A percentile compares a stretch with the other conserved stretches of the same genome.
These are phyloP conservation scores for Euglossa dilemma DNA, from an alignment of 1,140 invertebrate genomes.

Conservation along the genomic window DNA sequence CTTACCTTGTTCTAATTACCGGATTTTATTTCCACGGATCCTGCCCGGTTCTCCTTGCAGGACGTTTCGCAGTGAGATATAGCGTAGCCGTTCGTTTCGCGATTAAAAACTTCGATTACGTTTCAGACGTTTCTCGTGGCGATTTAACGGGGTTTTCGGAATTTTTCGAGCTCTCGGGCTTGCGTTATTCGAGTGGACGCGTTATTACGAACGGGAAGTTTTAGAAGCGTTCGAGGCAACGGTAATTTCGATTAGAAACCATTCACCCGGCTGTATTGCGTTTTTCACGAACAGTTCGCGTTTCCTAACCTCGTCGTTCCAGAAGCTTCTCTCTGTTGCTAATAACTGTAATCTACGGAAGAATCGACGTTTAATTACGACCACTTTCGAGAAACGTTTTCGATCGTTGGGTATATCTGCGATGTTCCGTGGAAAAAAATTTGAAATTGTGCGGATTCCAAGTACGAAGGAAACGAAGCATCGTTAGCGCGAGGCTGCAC, in stretches of 20 bases:
- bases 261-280: neutral
- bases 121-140: neutral
- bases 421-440: neutral
- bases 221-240: neutral
- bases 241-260: neutral
- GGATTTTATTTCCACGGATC: neutral
- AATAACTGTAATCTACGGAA: neutral
- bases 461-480: neutral
- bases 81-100: too few species aligned
- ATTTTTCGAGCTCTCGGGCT: neutral
- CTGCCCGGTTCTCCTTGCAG: too few species aligned
- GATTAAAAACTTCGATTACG: neutral
- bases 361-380: neutral
- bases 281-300: neutral
- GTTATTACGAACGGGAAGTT: neutral
- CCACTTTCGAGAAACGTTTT: neutral
- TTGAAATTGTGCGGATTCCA: slow-evolving; percentile 8
- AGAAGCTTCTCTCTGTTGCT: neutral
- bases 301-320: neutral
- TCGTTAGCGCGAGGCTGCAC: neutral
- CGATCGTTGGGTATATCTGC: neutral
- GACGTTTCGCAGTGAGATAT: too few species aligned
- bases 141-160: neutral
- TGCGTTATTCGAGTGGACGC: neutral
- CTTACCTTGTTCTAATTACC: neutral